phyloP scores from a whole-genome alignment of 2,113 vertebrate genomes.

The Gavia stellata region DNA sequence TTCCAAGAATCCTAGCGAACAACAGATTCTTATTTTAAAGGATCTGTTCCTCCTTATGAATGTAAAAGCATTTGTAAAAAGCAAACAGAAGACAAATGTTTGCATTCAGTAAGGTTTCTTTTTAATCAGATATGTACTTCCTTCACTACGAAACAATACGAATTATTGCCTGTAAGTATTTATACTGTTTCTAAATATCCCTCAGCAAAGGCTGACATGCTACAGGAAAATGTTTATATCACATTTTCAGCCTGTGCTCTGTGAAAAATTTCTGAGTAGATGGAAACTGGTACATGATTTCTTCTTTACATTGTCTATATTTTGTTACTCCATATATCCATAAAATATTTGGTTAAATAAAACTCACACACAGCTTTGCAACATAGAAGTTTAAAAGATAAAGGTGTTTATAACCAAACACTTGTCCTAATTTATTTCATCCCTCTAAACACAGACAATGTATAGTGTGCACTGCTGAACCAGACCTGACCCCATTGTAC shows the following conservation, averaged over 20 bases:
- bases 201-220: conserved; percentile 19
- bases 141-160: not conserved
- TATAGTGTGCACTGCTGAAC: not conserved
- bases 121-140: not conserved
- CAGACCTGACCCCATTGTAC: not conserved
- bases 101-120: conserved; percentile 1
- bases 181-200: not conserved
- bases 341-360: not conserved
- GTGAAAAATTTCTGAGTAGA: not conserved
- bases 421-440: not conserved
- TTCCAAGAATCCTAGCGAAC: not conserved
- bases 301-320: not conserved
- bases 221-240: not conserved
- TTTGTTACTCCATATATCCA: not conserved
- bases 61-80: not conserved
- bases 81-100: conserved; percentile 12
- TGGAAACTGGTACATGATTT: not conserved
- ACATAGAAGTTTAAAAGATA: not conserved
- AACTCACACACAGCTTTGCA: not conserved
- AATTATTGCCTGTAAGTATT: not conserved
- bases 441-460: not conserved
- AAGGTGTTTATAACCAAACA: not conserved
- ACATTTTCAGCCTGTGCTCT: not conserved
- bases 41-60: not conserved
- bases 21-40: not conserved